Evolutionary conservation across 1,140 invertebrate genomes (phyloP).

Genomic region (Teleogryllus occipitalis): DNA sequence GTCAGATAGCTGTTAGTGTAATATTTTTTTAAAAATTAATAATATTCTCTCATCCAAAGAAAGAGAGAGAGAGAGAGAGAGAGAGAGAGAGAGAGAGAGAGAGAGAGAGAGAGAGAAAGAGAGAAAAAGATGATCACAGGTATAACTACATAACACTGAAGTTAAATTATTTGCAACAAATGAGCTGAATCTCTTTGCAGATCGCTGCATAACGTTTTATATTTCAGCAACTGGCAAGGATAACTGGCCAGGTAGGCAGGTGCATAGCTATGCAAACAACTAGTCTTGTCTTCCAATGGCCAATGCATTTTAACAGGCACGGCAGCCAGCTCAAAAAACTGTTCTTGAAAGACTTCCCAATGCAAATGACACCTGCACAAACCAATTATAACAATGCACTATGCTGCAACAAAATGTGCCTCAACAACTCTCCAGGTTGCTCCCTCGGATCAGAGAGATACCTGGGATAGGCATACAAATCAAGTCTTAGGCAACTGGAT

Average conservation of each 20-base stretch:
- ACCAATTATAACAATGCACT: constrained; percentile 1
- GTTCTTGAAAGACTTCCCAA: not conserved
- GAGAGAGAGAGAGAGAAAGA: too few relatives aligned
- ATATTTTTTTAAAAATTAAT: too few relatives aligned
- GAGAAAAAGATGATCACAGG: too few relatives aligned
- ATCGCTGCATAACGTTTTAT: too few relatives aligned
- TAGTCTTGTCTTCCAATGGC: not conserved
- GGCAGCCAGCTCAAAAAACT: not conserved
- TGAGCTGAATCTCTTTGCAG: too few relatives aligned
- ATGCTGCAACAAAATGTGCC: not conserved
- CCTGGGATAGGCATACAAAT: not conserved
- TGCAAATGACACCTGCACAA: not conserved
- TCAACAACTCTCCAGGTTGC: not conserved
- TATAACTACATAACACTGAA: too few relatives aligned
- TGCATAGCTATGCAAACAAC: not conserved
- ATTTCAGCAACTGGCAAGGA: too few relatives aligned
- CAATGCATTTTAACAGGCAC: not conserved
- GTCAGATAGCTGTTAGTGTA: too few relatives aligned
- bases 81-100: too few relatives aligned
- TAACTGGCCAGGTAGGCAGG: not conserved
- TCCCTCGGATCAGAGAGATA: not conserved
- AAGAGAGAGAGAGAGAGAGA: too few relatives aligned
- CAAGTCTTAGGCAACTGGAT: not conserved
- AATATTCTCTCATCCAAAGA: too few relatives aligned
- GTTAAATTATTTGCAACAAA: too few relatives aligned